Evolutionary conservation across 2,113 vertebrate genomes (phyloP), one percentile per base, ranked within the genome.

Genomic region (Pteruthius melanotis): DNA sequence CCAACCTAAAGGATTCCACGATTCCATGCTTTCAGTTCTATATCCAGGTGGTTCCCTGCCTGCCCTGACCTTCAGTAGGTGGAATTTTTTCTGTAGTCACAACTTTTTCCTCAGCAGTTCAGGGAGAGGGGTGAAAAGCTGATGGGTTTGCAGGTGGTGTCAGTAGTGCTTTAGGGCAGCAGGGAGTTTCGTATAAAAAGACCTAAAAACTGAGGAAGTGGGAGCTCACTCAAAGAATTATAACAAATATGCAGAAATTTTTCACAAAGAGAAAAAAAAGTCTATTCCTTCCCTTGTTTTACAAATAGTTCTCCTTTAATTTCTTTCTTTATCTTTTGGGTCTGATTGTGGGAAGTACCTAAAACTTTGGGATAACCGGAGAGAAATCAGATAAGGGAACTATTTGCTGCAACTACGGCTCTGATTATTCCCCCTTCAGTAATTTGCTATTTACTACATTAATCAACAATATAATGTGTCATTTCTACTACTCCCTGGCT

Each of bases 381-480:
- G 81, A 95, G 94, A 93, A 93, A 95, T 95, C 84, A 93, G 90
- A 91, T 95, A 89, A 96, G 87, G 94, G 89, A 95, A 95, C 85
- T 95, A 91, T 95, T 95, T 93, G 85, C 81, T 79, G 81, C 94
- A 93, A 72, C 93, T 95, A 30, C 28, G 50, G 87, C 91, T 95
- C 95, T 93, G 96, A 95, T 96, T 95, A 95, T 94, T 95, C 94
- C 82, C 66, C 89, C 59, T 80, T 94, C 78, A 83, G 93, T 97
- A 93, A 93, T 95, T 91, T 85, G 82, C 84, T 90, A 88, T 95
- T 95, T 95, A 91, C 84, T 95, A 42, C 87, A 96, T 96, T 97
- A 94, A 95, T 95, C 93, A 95, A 69, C 68, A 60, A 57, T 77
- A 95, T 87, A 94, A 93, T 5, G 26, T 94, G 89, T 91, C 90